Evolutionary conservation across 2,797 vertebrate species (phyloP).

Genomic region (Notamacropus eugenii): DNA sequence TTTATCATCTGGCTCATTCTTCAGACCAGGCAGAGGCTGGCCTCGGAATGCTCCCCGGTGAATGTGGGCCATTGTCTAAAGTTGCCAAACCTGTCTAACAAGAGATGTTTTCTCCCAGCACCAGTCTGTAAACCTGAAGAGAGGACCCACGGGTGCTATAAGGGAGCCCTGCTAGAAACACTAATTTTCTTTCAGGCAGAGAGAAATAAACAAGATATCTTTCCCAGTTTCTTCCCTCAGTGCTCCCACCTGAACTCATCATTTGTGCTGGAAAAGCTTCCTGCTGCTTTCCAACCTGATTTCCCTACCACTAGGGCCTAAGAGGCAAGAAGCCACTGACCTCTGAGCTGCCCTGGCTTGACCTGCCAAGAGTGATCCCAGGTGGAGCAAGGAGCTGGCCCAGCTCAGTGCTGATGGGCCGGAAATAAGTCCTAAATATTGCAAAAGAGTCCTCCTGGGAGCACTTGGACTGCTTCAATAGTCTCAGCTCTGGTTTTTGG

Average conservation of each 20-base stretch:
- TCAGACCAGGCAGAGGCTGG: background rate
- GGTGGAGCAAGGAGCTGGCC: background rate
- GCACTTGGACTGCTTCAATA: background rate
- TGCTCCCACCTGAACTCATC: background rate
- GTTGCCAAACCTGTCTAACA: constrained; percentile 38
- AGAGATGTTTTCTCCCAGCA: background rate
- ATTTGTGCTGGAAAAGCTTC: constrained; percentile 44
- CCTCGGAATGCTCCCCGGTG: fast-evolving
- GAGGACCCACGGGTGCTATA: background rate
- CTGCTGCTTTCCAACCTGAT: constrained; percentile 47
- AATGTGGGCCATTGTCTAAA: constrained; percentile 28
- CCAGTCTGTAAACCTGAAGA: background rate
- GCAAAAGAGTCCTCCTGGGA: background rate
- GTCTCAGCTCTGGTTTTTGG: background rate
- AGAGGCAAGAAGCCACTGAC: background rate
- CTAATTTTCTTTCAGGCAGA: fast-evolving
- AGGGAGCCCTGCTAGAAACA: background rate
- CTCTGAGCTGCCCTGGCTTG: background rate
- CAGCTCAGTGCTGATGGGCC: background rate
- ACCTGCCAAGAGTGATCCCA: too few relatives aligned
- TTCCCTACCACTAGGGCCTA: background rate
- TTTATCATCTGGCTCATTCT: background rate
- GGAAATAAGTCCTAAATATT: background rate
- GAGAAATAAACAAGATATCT: background rate
- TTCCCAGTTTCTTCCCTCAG: background rate